Base-by-base conservation (phyloP, 2,113 vertebrate species). In the Odontesthes bonariensis region DNA sequence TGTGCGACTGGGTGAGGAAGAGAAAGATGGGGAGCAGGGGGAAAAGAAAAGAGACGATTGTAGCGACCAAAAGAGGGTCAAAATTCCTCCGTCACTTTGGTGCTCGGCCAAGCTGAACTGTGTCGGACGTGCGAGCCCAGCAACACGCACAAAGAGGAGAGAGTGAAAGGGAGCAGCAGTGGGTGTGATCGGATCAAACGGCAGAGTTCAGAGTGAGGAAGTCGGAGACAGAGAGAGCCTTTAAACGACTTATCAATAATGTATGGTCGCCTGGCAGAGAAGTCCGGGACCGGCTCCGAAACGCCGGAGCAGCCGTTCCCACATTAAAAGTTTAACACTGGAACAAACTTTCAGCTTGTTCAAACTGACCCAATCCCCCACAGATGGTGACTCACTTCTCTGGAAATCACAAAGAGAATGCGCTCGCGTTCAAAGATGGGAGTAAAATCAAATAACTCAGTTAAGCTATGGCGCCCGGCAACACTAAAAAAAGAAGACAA, bases 11-110 rank as follows among this genome's bases (percentile, higher is more conserved):
- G 22, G 17, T n/a, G 69, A 57, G 44, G 20, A 46, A 69, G 62
- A 38, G 78, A 63, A 20, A 47, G 57, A 76, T 40, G 59, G 51
- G 60, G 35, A 55, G 64, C 20, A 35, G 53, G 46, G 46, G 17
- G 56, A 44, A 69, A 69, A 84, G 73, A 90, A 83, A 81, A 77
- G 82, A 75, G 73, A 57, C 22, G 76, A 75, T 81, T 91, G 88
- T 88, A 23, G 53, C 0, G 14, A 73, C 62, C 67, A 69, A 57
- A 81, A 73, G 42, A 56, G 81, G 87, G 90, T 91, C 82, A 84
- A 52, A 86, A 83, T 81, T 86, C 81, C 60, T 56, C 67, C 62
- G 71, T 76, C 68, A 49, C 69, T 79, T 56, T 81, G 83, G 65
- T 69, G 80, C 61, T 55, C 27, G 10, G 86, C 81, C 87, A 84